Percentiles rank a stretch among this genome's conserved stretches.
These are phyloP conservation scores for Microctonus hyperodae DNA, from an alignment of 2,888 invertebrate species.

Conservation along the genomic window DNA sequence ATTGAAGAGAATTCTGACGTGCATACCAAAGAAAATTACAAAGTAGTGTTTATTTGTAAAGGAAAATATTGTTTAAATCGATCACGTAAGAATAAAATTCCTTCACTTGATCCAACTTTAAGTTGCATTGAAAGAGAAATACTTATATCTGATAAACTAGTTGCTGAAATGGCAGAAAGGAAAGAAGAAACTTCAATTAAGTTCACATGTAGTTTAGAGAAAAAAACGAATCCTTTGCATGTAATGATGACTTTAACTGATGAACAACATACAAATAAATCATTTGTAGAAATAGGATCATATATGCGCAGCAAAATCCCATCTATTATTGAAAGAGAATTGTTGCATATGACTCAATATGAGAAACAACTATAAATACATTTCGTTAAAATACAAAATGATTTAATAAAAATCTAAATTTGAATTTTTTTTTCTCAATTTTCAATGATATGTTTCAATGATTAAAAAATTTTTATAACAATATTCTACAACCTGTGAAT, in stretches of 20 bases:
- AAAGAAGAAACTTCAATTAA: slow-evolving; percentile 46
- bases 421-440: too few relatives aligned
- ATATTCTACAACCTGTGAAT: background rate
- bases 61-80: slow-evolving; percentile 57
- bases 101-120: slow-evolving; percentile 42
- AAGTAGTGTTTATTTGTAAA: slow-evolving; percentile 50
- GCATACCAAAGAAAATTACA: slow-evolving; percentile 52
- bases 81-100: slow-evolving; percentile 51
- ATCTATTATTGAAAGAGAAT: slow-evolving; percentile 44
- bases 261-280: slow-evolving; percentile 47
- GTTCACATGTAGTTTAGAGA: slow-evolving; percentile 53
- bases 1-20: slow-evolving; percentile 56
- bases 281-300: slow-evolving; percentile 50
- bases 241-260: slow-evolving; percentile 50
- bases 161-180: slow-evolving; percentile 39
- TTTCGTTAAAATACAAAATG: too few relatives aligned
- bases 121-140: slow-evolving; percentile 58
- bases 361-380: slow-evolving; percentile 31
- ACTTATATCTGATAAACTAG: slow-evolving; percentile 54
- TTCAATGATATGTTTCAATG: background rate
- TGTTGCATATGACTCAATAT: slow-evolving; percentile 49
- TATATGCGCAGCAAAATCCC: slow-evolving; percentile 53
- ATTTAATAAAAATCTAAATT: too few relatives aligned
- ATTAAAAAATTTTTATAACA: background rate
- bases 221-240: slow-evolving; percentile 46